Conservation (phyloP, 2,888 invertebrate genomes). For the Eustalomyia histrio region DNA sequence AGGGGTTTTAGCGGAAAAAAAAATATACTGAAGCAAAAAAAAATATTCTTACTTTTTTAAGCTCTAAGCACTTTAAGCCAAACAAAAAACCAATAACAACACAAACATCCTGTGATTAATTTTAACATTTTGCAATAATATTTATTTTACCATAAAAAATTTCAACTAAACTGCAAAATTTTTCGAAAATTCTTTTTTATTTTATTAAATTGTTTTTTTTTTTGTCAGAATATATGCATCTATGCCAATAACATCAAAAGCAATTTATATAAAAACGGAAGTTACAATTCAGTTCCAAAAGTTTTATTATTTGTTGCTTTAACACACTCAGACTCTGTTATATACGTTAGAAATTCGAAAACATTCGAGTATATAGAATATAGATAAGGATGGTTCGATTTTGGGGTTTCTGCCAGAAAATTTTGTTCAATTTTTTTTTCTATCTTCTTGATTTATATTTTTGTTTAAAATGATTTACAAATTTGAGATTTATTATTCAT, state of each 20-base stretch:
- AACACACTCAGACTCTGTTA: neutral
- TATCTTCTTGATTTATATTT: too few species aligned
- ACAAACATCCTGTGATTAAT: constrained; percentile 55
- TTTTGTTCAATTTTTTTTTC: too few species aligned
- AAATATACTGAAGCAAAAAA: constrained; percentile 1
- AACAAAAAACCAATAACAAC: constrained; percentile 51
- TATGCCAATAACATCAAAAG: constrained; percentile 62
- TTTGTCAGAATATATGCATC: constrained; percentile 9
- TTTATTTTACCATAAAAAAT: constrained; percentile 10
- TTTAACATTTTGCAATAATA: constrained; percentile 44
- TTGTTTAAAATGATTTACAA: too few species aligned
- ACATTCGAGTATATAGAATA: too few species aligned
- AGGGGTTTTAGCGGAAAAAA: constrained; percentile 38
- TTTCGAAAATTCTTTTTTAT: neutral
- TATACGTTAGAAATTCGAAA: neutral
- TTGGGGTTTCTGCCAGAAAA: too few species aligned
- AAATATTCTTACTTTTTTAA: constrained; percentile 47
- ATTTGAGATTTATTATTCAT: too few species aligned
- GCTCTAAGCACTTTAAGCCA: too few species aligned
- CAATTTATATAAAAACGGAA: constrained; percentile 61
- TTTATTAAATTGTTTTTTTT: neutral
- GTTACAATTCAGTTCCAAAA: constrained; percentile 50
- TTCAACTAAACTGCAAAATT: constrained; percentile 25
- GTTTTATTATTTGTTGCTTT: neutral
- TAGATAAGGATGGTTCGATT: too few species aligned